phyloP scores from a whole-genome alignment of 2,888 invertebrate genomes.

The Drosophila tripunctata region DNA sequence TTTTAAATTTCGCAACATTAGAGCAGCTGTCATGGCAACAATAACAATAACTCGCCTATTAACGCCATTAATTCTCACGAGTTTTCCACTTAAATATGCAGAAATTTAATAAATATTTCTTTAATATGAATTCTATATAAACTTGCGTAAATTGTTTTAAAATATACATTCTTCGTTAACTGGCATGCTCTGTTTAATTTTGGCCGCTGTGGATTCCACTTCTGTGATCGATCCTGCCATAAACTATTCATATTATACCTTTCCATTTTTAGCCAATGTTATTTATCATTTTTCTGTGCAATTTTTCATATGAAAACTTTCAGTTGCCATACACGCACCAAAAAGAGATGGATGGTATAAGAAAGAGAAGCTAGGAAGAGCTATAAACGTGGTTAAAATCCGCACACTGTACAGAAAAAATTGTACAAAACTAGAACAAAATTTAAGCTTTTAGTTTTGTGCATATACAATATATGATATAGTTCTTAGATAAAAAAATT shows the following conservation, averaged over 20 bases:
- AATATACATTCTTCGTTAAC: too few relatives aligned
- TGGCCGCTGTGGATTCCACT: constrained; percentile 43
- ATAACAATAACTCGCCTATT: background rate
- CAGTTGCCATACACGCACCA: constrained; percentile 44
- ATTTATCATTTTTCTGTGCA: constrained; percentile 81
- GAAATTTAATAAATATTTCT: background rate
- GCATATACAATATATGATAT: constrained; percentile 46
- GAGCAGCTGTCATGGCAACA: constrained; percentile 42
- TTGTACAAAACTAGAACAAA: too few relatives aligned
- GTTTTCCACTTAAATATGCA: background rate
- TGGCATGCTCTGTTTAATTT: too few relatives aligned
- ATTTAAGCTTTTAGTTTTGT: too few relatives aligned
- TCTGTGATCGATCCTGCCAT: constrained; percentile 15
- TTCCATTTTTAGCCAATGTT: constrained; percentile 68
- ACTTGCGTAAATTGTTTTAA: too few relatives aligned
- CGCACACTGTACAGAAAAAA: too few relatives aligned
- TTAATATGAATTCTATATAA: too few relatives aligned
- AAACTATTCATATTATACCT: constrained; percentile 15
- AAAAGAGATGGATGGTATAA: background rate
- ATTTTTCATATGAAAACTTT: constrained; percentile 78
- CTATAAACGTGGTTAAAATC: background rate
- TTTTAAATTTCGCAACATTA: constrained; percentile 48
- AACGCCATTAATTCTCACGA: background rate
- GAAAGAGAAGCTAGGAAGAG: background rate
- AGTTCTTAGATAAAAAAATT: too few relatives aligned